Evolutionary conservation across 2,113 vertebrate genomes (phyloP).

Genomic region (Ranitomeya variabilis): DNA sequence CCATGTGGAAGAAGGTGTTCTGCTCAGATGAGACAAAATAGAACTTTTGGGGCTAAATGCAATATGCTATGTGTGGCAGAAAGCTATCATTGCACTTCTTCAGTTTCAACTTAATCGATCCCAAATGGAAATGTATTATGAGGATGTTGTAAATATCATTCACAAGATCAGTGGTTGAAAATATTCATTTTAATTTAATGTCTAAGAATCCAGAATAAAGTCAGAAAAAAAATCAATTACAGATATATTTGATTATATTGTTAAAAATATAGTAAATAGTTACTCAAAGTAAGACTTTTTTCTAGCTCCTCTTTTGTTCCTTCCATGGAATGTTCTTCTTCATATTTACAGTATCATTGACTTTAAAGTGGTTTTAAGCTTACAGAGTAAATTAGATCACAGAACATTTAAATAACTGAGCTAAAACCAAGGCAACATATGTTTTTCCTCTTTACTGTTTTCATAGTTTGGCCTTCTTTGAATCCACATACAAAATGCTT

Average conservation of each 20-base stretch:
- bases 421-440: conserved; percentile 66
- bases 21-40: no score
- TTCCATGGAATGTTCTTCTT: neutral
- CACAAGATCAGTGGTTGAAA: no score
- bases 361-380: conserved; percentile 44
- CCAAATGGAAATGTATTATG: no score
- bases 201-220: neutral
- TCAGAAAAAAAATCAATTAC: neutral
- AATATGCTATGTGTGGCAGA: no score
- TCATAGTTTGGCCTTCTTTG: conserved; percentile 77
- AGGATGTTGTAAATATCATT: no score
- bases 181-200: neutral
- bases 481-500: conserved; percentile 75
- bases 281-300: neutral
- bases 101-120: no score
- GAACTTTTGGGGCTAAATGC: no score
- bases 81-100: no score
- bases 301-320: neutral
- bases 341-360: neutral
- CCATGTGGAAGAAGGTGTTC: no score
- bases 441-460: conserved; percentile 76
- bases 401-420: conserved; percentile 62
- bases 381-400: conserved; percentile 53
- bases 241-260: neutral
- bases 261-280: neutral